phyloP scores from a whole-genome alignment of 2,888 invertebrate species.

The Onthophagus sagittarius region DNA sequence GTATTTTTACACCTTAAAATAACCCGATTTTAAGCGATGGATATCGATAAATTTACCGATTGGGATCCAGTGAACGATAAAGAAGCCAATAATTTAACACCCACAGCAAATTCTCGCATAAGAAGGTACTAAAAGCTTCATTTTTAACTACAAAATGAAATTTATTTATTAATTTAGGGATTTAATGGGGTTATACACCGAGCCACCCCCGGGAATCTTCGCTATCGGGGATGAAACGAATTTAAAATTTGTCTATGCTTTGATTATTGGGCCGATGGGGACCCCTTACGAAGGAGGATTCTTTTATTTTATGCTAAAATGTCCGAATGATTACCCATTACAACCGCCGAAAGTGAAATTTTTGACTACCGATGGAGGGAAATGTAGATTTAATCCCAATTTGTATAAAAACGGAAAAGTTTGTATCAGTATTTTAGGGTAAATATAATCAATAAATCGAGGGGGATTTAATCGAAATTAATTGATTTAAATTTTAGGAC shows the following conservation, averaged over 20 bases:
- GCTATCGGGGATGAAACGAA: constrained; percentile 54
- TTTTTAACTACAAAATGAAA: neutral
- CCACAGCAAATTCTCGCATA: constrained; percentile 28
- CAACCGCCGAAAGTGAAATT: constrained; percentile 56
- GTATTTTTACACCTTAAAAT: neutral
- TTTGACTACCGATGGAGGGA: constrained; percentile 57
- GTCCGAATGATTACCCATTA: constrained; percentile 56
- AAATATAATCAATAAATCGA: constrained; percentile 32
- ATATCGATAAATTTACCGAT: constrained; percentile 4
- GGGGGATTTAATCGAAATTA: neutral
- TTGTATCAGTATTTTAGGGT: constrained; percentile 56
- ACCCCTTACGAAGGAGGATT: constrained; percentile 59
- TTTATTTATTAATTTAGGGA: constrained; percentile 40
- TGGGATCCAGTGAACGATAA: constrained; percentile 30
- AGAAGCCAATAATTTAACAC: constrained; percentile 22
- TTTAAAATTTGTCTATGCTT: constrained; percentile 53
- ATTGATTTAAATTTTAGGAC: constrained; percentile 42
- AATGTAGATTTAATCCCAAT: constrained; percentile 61
- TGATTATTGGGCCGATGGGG: constrained; percentile 57
- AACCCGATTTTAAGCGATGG: neutral
- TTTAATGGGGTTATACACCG: constrained; percentile 53
- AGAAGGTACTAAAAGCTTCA: constrained; percentile 20
- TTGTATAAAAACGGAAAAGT: constrained; percentile 60
- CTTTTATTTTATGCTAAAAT: constrained; percentile 53
- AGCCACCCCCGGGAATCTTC: constrained; percentile 56